These are phyloP conservation scores for Drosophila quinaria DNA, from an alignment of 2,888 invertebrate genomes.

Conservation along the genomic window DNA sequence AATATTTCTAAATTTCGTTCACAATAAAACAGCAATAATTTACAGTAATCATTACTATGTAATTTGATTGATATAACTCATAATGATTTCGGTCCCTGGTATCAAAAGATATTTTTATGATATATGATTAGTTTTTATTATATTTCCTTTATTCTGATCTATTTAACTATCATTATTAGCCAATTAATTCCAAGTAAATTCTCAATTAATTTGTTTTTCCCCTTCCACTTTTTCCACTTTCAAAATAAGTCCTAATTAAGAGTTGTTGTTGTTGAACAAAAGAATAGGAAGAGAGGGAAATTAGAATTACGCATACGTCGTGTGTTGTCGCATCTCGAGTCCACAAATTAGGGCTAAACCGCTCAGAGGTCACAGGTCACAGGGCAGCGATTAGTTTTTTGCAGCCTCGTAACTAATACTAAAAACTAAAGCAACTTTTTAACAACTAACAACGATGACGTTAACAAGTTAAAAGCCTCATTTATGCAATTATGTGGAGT, in stretches of 20 bases:
- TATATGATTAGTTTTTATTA: background rate
- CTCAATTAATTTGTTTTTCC: background rate
- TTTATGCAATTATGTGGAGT: slow-evolving; percentile 70
- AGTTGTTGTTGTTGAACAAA: background rate
- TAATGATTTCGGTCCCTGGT: no score
- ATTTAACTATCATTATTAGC: background rate
- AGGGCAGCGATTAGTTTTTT: slow-evolving; percentile 52
- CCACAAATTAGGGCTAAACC: slow-evolving; percentile 25
- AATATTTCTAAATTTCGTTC: no score
- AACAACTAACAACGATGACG: slow-evolving; percentile 26
- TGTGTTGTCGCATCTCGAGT: slow-evolving; percentile 1
- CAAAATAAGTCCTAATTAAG: background rate
- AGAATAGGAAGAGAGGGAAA: background rate
- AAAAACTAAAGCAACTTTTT: slow-evolving; percentile 32
- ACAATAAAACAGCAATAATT: no score
- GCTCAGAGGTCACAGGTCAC: background rate
- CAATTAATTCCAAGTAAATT: background rate
- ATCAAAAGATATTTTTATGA: no score
- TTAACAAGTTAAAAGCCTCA: slow-evolving; percentile 82
- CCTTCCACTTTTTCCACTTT: background rate
- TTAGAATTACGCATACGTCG: slow-evolving; percentile 48
- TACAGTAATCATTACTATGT: no score
- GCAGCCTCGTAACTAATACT: slow-evolving; percentile 51
- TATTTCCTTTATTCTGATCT: background rate
- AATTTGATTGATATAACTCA: no score